Percentiles rank a stretch among this genome's conserved stretches.
These are phyloP conservation scores for Labrus mixtus DNA, from an alignment of 2,113 vertebrate species.

Conservation along the genomic window DNA sequence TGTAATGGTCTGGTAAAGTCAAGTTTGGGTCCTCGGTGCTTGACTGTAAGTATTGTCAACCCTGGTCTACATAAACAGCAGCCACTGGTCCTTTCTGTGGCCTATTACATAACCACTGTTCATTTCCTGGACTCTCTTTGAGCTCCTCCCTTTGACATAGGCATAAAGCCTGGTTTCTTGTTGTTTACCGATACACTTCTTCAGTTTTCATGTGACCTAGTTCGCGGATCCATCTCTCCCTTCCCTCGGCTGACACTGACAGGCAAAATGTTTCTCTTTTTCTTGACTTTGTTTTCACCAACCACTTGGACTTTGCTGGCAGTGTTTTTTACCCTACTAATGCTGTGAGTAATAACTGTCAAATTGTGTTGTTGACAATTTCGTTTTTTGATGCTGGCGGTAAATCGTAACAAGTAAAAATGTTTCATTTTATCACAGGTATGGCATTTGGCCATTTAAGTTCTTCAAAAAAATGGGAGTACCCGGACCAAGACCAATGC, in stretches of 20 bases:
- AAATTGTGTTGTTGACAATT: not conserved
- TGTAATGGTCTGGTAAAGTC: too few species aligned
- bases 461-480: slow-evolving; percentile 87
- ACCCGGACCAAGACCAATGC: slow-evolving; percentile 84
- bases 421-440: slow-evolving; percentile 73
- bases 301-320: slow-evolving; percentile 77
- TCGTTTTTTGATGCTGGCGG: not conserved
- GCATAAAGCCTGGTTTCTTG: too few species aligned
- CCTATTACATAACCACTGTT: too few species aligned
- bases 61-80: too few species aligned
- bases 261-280: slow-evolving; percentile 39
- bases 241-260: too few species aligned
- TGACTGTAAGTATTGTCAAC: too few species aligned
- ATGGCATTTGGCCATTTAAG: slow-evolving; percentile 80
- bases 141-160: too few species aligned
- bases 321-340: slow-evolving; percentile 60
- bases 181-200: too few species aligned
- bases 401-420: not conserved
- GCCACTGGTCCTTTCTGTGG: too few species aligned
- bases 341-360: slow-evolving; percentile 53
- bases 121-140: too few species aligned
- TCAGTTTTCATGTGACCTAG: accelerated
- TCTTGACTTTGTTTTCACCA: slow-evolving; percentile 53
- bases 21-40: too few species aligned
- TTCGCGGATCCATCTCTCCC: not conserved